Evolutionary conservation across 2,797 vertebrate species (phyloP), one percentile per base, ranked within the genome.

Genomic region (Naso thynnoides): DNA sequence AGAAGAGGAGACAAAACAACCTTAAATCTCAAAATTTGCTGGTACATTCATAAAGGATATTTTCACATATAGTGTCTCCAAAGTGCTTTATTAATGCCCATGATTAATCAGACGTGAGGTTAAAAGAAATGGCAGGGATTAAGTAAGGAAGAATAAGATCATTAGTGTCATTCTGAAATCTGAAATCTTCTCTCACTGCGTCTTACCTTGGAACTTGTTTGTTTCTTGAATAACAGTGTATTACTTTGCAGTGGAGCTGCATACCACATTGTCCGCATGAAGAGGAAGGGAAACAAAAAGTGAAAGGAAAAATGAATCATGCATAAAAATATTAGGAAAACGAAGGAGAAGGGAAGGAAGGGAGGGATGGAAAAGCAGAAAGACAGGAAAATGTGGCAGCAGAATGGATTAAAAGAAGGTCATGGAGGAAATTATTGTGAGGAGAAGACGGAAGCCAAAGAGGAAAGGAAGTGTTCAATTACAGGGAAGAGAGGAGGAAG

Each of bases 201-300:
- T 9, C 26, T 9, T 26, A 15, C 57, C 24, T 41, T 7, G 8
- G 6, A 29, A 38, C 36, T 23, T 6, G 10, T 38, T 58, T 64
- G 19, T 63, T 58, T 39, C 44, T 31, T n/a, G 8, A n/a, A 14
- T 63, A 69, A 48, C 2, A 18, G 16, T 23, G 38, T 39, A 33
- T 78, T 63, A 41, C 24, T 64, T 44, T 68, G 62, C 52, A 68
- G 58, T 16, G 9, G 14, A 49, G 21, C 13, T n/a, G 29, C 36
- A 41, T 33, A 48, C 63, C 33, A 76, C 33, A 0, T 18, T 5
- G 41, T 52, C 38, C 52, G 58, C 57, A 52, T 69, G n/a, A 71
- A 31, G 55, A 42, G 27, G 24, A 31, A 49, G 42, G 24, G 16
- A 1, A 42, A 36, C 13, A 44, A 23, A 23, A 19, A 44, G 15